Conservation (phyloP, 2,113 vertebrate genomes). For the Mionectes macconnelli region DNA sequence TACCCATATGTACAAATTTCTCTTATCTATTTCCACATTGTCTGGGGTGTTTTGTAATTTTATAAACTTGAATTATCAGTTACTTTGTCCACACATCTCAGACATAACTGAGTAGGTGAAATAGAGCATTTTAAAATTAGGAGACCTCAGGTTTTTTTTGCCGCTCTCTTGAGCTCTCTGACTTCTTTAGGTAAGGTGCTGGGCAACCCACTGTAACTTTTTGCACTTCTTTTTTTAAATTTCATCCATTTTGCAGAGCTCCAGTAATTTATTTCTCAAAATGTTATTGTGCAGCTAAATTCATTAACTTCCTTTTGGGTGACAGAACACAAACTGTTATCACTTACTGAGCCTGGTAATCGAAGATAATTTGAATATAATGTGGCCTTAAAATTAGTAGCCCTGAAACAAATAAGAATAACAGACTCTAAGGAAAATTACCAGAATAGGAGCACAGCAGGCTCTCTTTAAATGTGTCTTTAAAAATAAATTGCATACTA, state of each 20-base stretch:
- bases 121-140: neutral
- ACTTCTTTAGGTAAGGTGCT: neutral
- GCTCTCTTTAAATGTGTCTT: constrained; percentile 6
- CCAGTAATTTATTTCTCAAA: neutral
- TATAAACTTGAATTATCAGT: neutral
- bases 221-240: neutral
- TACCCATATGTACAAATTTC: neutral
- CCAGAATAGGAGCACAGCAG: neutral
- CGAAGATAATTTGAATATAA: constrained; percentile 48
- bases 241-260: neutral
- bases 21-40: neutral
- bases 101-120: neutral
- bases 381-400: constrained; percentile 21
- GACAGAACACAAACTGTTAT: constrained; percentile 7
- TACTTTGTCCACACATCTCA: neutral
- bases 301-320: constrained; percentile 3
- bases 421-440: constrained; percentile 1
- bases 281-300: neutral
- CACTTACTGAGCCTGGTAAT: constrained; percentile 19
- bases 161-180: neutral
- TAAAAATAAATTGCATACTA: constrained; percentile 14
- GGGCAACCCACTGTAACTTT: accelerated
- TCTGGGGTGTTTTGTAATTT: neutral
- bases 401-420: neutral
- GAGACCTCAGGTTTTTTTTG: neutral